Evolutionary conservation across 1,140 invertebrate species (phyloP).

Genomic region (Battus philenor): DNA sequence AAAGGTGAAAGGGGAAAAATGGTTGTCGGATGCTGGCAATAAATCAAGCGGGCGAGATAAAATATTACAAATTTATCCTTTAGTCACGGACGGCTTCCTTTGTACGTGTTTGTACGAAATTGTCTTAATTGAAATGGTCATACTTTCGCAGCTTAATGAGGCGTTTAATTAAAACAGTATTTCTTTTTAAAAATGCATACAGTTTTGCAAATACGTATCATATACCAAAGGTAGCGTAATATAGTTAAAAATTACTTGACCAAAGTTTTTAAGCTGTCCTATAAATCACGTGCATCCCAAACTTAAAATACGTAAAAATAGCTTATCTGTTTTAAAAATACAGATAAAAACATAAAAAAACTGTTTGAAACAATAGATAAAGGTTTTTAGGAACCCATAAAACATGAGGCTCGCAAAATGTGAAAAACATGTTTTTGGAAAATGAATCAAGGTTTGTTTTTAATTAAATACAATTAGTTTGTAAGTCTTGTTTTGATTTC

Average conservation of each 20-base stretch:
- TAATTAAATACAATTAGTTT: no score
- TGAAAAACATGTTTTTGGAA: no score
- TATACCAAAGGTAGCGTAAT: neutral
- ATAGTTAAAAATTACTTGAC: neutral
- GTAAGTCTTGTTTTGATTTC: no score
- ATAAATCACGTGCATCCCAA: no score
- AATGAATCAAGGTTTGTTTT: no score
- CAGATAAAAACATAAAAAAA: no score
- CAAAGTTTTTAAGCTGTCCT: no score
- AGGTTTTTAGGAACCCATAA: no score
- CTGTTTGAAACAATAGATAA: no score
- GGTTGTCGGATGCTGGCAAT: constrained; percentile 12
- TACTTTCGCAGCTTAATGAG: neutral
- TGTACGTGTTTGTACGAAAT: constrained; percentile 11
- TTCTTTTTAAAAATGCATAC: neutral
- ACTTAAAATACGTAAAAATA: neutral
- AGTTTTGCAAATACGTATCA: neutral
- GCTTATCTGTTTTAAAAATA: no score
- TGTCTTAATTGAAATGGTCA: constrained; percentile 11
- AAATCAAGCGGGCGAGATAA: constrained; percentile 10
- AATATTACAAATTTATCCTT: constrained; percentile 17
- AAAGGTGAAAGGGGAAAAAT: constrained; percentile 11
- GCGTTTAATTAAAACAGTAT: neutral
- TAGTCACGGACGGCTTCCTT: constrained; percentile 9
- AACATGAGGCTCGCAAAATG: no score